These are phyloP conservation scores for Morelia viridis DNA, from an alignment of 2,797 vertebrate species.

Conservation along the genomic window DNA sequence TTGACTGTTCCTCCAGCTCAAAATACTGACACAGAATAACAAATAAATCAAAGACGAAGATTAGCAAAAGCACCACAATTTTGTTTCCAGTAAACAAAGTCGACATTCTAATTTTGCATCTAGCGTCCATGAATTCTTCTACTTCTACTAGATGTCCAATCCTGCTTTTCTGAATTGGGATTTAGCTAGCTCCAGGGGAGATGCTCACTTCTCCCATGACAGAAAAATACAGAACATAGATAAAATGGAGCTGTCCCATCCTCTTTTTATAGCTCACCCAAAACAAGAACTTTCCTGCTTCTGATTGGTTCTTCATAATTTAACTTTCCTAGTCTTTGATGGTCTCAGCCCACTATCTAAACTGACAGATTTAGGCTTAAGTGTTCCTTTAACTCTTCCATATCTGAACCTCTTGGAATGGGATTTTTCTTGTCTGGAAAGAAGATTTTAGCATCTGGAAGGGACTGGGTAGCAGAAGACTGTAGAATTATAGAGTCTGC, in stretches of 20 bases:
- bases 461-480: neutral
- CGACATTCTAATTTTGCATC: neutral
- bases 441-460: neutral
- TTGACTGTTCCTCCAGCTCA: neutral
- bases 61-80: neutral
- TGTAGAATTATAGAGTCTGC: neutral
- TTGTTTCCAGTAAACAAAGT: neutral
- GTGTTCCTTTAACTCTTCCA: neutral
- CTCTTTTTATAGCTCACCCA: neutral
- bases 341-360: neutral
- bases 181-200: no score
- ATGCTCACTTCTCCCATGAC: neutral
- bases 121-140: neutral
- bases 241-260: neutral
- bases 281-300: neutral
- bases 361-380: neutral
- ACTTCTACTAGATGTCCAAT: neutral
- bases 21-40: neutral
- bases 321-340: neutral
- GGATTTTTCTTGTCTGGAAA: neutral
- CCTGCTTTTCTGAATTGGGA: neutral
- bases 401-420: neutral
- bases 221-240: neutral
- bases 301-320: neutral
- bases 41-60: neutral